Evolutionary conservation across 1,140 invertebrate genomes (phyloP).

Genomic region (Rhopalosiphum maidis): DNA sequence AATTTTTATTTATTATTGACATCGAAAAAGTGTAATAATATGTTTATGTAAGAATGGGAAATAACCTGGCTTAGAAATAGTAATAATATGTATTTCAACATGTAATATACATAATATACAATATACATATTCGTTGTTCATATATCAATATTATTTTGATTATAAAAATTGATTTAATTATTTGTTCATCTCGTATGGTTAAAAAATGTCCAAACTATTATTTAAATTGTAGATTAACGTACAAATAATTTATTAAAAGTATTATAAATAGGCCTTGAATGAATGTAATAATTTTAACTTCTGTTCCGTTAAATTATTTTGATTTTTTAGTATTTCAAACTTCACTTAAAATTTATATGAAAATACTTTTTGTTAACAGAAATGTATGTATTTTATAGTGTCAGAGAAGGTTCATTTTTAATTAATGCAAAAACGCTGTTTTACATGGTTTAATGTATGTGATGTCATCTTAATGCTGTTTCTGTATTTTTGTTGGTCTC

Average conservation of each 20-base stretch:
- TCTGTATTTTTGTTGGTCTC: not conserved
- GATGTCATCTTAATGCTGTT: slow-evolving; percentile 14
- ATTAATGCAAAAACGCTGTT: slow-evolving; percentile 8
- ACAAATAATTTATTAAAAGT: not conserved
- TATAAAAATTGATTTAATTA: not conserved
- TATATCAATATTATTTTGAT: not conserved
- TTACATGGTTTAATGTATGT: slow-evolving; percentile 23
- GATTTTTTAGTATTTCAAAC: not conserved
- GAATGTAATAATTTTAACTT: not conserved
- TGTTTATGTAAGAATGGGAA: not conserved
- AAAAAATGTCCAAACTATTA: not conserved
- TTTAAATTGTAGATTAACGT: not conserved
- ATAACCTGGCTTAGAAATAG: not conserved
- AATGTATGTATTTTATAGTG: slow-evolving; percentile 11
- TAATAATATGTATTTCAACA: not conserved
- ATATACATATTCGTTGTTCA: not conserved
- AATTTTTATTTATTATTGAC: not conserved
- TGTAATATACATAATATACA: not conserved
- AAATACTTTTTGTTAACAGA: not conserved
- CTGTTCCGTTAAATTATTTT: not conserved
- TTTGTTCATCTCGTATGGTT: not conserved
- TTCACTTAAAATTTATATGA: slow-evolving; percentile 16
- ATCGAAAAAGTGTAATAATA: not conserved
- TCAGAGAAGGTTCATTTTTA: slow-evolving; percentile 10
- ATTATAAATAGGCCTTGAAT: not conserved